Conservation (phyloP, 37 sponge, comb jelly and placozoan genomes). For the Theonella swinhoei region DNA sequence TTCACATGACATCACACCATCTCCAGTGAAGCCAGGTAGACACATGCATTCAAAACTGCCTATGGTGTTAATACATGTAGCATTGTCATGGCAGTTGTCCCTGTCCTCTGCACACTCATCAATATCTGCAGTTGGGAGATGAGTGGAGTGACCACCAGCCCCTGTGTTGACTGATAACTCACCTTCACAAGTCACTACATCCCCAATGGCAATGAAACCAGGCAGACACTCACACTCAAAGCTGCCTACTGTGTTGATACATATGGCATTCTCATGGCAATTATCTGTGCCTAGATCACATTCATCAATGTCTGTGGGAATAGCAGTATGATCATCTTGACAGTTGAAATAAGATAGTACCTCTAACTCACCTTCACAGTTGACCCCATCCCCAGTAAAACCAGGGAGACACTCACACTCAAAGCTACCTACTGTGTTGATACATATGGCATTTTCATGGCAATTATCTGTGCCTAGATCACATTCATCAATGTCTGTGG, state of each 20-base stretch:
- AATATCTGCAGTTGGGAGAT: background rate
- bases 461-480: background rate
- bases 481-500: background rate
- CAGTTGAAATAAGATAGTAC: background rate
- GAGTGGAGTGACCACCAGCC: too few relatives aligned
- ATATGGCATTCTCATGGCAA: background rate
- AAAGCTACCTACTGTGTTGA: background rate
- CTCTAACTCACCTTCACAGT: background rate
- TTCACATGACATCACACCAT: background rate
- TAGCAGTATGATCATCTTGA: too few relatives aligned
- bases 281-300: background rate
- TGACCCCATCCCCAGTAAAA: background rate
- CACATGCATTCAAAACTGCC: background rate
- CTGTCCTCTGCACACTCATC: background rate
- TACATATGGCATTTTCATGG: background rate
- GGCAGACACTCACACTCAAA: background rate
- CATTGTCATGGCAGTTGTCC: background rate
- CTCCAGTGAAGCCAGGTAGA: background rate
- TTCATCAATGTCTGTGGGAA: background rate
- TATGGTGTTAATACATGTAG: background rate
- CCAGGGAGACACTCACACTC: background rate
- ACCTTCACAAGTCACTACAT: background rate
- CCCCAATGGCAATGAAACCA: background rate
- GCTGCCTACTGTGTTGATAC: background rate
- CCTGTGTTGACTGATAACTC: too few relatives aligned